Evolutionary conservation across 2,113 vertebrate genomes (phyloP).

Genomic region (zebrafish (Danio rerio)): GRCz12tu NC_133198.1:19599501-19600000

Average conservation of each 20-base stretch:
- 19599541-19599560: too few species aligned
- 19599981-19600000: constrained; percentile 64
- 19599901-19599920: neutral
- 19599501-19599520: too few species aligned
- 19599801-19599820: neutral
- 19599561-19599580: too few species aligned
- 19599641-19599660: constrained; percentile 71
- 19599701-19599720: constrained; percentile 66
- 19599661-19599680: constrained; percentile 59
- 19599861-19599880: neutral
- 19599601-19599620: too few species aligned
- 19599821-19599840: neutral
- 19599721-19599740: too few species aligned
- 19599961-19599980: constrained; percentile 69
- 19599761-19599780: neutral
- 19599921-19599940: neutral
- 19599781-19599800: neutral
- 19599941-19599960: constrained; percentile 69
- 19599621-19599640: constrained; percentile 70
- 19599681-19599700: constrained; percentile 73
- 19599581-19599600: too few species aligned
- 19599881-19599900: neutral
- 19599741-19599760: too few species aligned
- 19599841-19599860: neutral
- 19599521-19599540: too few species aligned